Evolutionary conservation across 2,888 invertebrate genomes (phyloP), one percentile per base, ranked within the genome.

Genomic region (Eupithecia pulchellata): DNA sequence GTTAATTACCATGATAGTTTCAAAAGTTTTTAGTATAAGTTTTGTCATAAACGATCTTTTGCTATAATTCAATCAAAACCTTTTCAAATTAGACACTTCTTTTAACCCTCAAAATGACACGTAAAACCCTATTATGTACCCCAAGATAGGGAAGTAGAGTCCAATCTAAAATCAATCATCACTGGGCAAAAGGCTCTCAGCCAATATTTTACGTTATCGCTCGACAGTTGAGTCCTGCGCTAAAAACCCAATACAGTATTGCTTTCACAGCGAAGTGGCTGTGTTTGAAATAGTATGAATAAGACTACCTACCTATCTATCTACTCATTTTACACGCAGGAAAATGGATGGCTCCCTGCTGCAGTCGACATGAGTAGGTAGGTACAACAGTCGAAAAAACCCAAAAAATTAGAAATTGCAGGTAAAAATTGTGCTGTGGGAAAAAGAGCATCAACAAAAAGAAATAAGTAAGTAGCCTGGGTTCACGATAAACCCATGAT

Each of bases 191-290:
- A 88, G 88, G 89, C 87, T 86, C 84, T 79, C 79, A 88, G 86
- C 88, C 93, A 93, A 93, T 93, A 92, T 93, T 93, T 90, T 84
- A 82, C 84, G 84, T 84, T 85, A 86, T 87, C 87, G 80, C 79
- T 77, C 82, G 89, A 86, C 89, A 88, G 86, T 86, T 83, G 86
- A 88, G 85, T 86, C 86, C 87, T 86, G 87, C 87, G 88, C 90
- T 93, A 91, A 93, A 93, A 93, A 92, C 92, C 88, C 91, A 90
- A 93, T 92, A 93, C 93, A 93, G 93, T 93, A 93, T 93, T 93
- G 93, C 93, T 92, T 91, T 92, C 91, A 89, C 92, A 92, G 93
- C 93, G 89, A 92, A 90, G 86, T 91, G 83, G 79, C 74, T 76
- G 25, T 47, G 83, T 74, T 77, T 63, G 79, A 29, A 30, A 47